Conservation (phyloP, 2,797 vertebrate species). For the Hylomyscus alleni region DNA sequence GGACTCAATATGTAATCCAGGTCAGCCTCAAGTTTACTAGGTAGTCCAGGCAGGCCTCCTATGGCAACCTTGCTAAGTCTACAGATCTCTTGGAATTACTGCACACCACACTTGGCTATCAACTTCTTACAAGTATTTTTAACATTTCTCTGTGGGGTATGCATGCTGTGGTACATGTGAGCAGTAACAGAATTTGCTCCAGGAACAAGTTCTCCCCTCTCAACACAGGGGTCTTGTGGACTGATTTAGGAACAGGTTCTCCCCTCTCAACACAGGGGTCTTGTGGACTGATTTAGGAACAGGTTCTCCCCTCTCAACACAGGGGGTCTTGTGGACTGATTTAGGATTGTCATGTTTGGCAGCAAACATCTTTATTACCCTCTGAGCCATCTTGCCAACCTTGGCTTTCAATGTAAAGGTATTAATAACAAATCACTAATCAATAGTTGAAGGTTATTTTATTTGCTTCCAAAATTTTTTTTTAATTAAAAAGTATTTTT, state of each 20-base stretch:
- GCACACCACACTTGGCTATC: neutral
- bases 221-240: neutral
- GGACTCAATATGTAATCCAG: neutral
- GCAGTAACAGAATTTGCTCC: neutral
- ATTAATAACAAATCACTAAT: constrained; percentile 49
- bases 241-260: neutral
- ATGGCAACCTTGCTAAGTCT: neutral
- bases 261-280: too few relatives aligned
- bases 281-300: neutral
- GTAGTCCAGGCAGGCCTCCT: neutral
- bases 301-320: neutral
- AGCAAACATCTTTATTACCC: neutral
- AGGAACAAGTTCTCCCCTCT: neutral
- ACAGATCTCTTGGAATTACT: neutral
- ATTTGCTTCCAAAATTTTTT: neutral
- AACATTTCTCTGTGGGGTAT: neutral
- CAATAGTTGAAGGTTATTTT: constrained; percentile 3
- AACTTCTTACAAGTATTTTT: neutral
- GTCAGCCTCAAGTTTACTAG: neutral
- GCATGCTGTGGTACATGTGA: neutral
- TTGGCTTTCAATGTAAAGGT: neutral
- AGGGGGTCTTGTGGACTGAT: neutral
- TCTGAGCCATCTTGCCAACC: neutral
- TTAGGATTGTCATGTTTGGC: neutral
- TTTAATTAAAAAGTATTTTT: constrained; percentile 39